Evolutionary conservation across 2,113 vertebrate genomes (phyloP), one percentile per base, ranked within the genome.

Genomic region (Crotalus viridis): DNA sequence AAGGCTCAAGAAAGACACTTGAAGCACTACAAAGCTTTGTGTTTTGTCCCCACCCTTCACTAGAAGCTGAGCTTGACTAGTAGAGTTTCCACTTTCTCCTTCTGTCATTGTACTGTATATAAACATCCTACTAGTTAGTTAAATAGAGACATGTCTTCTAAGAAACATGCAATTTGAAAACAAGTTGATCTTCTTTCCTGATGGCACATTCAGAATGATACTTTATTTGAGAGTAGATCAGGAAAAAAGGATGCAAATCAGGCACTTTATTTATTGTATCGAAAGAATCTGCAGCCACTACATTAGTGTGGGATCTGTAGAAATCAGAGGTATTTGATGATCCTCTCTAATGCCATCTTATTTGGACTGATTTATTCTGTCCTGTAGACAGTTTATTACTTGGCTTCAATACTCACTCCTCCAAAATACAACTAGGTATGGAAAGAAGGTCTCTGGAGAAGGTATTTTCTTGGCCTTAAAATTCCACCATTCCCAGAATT

Each of bases 31-130:
- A 95, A 88, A 91, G 91, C 93, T 89, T 89, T 81, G 86, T 10
- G 24, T 59, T 90, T 24, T 28, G 28, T 48, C 19, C 19, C 55
- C 46, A 33, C 95, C 94, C 64, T 81, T 81, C 17, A 21, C 74
- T 81, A 81, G 74, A 39, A 81, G 74, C 74, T 81, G 17, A 81
- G 33, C 17, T 81, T 43, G 74, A 81, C 33, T 21, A 81, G 33
- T 21, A 21, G 69, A 7, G n/a, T 95, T 64, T 74, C 91, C 1
- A 48, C 64, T 9, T 9, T 95, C 93, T 64, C 95, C 5, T 12
- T 22, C 94, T 64, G 90, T 69, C 52, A 81, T 90, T 95, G 93
- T 96, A 97, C 96, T 95, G 94, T 96, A 97, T 96, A 94, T 51
- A 96, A 96, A 96, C 90, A 96, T 95, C 89, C 92, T 74, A 89